Base-by-base conservation (phyloP, 1,140 invertebrate genomes). In the Sminthurinus signatus region DNA sequence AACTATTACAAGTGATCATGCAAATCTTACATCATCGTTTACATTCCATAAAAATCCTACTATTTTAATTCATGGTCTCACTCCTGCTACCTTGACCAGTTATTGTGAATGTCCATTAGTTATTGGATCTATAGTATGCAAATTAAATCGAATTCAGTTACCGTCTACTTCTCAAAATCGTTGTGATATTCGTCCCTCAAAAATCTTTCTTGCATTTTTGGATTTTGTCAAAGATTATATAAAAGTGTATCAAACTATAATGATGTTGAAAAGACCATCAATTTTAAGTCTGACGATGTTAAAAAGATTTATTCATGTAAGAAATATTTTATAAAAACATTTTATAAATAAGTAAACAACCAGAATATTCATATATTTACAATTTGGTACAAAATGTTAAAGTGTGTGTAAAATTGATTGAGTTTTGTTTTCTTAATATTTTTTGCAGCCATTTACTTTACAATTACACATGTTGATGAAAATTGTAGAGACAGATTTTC, bases 281-380 rank as follows among this genome's bases (percentile, higher is more conserved):
- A 57, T 71, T n/a, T 4, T 12, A 3, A 60, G 65, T 17, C 61
- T 71, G 19, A 65, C 48, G n/a, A 21, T 48, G 19, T 36, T 71
- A 0, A 64, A 29, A 8, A 8, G 25, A 17, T 66, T 71, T 54
- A 56, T 65, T 23, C n/a, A 59, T 44, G 68, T 70, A 69, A 42
- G n/a, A n/a, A n/a, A n/a, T 5, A 19, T 29, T 23, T 17, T 31
- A 14, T 28, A 27, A 27, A 43, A 59, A 31, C n/a, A n/a, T n/a
- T n/a, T n/a, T n/a, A n/a, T n/a, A n/a, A n/a, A n/a, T n/a, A n/a
- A n/a, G n/a, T n/a, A n/a, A n/a, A 48, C 44, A 19, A n/a, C 19
- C 5, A 48, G 17, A 5, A 10, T 10, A 23, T 25, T 31, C 17
- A 14, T n/a, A 17, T 25, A 59, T 15, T 23, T 29, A 44, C 25